A percentile compares a stretch with the other conserved stretches of the same genome.
Conservation (phyloP, 2,797 vertebrate genomes). For the Echiichthys vipera region DNA sequence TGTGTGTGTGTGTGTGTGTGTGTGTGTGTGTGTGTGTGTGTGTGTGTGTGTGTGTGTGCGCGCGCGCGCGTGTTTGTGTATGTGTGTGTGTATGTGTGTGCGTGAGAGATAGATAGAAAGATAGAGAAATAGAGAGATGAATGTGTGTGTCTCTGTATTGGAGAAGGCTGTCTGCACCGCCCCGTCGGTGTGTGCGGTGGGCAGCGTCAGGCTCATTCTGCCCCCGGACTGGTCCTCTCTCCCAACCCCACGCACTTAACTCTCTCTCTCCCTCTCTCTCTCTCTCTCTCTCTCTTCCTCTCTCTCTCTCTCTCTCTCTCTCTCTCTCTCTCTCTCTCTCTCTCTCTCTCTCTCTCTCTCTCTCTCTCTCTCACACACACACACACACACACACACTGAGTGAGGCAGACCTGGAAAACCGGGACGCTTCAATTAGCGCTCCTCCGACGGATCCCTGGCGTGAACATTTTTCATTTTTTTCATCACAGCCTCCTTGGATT, state of each 20-base stretch:
- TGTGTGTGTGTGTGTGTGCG: not conserved
- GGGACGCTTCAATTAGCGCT: slow-evolving; percentile 48
- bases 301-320: no score
- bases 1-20: not conserved
- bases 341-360: no score
- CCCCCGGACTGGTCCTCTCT: slow-evolving; percentile 57
- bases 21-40: not conserved
- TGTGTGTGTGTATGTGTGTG: not conserved
- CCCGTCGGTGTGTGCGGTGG: slow-evolving; percentile 55
- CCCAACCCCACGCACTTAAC: slow-evolving; percentile 20
- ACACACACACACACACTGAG: not conserved
- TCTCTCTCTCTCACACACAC: not conserved
- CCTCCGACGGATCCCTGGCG: slow-evolving; percentile 48
- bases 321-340: no score
- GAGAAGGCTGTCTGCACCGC: slow-evolving; percentile 57
- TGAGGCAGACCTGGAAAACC: slow-evolving; percentile 41
- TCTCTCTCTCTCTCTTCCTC: no score
- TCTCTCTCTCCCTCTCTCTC: no score
- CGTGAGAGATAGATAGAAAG: no score
- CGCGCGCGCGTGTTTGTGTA: no score
- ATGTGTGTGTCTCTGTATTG: slow-evolving; percentile 11
- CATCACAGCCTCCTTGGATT: slow-evolving; percentile 45
- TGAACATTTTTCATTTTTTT: slow-evolving; percentile 61
- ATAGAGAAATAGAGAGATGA: no score
- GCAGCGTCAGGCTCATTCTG: slow-evolving; percentile 46